A percentile compares a stretch with the other conserved stretches of the same genome.
Conservation (phyloP, 1,140 invertebrate species). For the Meteorus sp. region DNA sequence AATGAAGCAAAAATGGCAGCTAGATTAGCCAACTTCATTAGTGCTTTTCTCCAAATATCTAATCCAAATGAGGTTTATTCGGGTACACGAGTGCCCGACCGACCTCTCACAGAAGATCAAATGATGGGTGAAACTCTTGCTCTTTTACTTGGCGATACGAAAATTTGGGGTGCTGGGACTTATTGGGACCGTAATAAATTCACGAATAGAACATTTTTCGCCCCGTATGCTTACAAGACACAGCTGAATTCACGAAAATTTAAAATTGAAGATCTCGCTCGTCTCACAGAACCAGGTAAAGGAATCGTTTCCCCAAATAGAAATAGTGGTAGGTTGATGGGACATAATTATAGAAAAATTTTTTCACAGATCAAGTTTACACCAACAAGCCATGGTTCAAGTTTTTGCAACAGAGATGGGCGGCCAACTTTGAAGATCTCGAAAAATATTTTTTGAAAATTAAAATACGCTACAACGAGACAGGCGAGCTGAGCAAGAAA, state of each 20-base stretch:
- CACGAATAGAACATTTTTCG: slow-evolving; percentile 88
- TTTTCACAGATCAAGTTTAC: slow-evolving; percentile 72
- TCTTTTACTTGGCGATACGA: slow-evolving; percentile 86
- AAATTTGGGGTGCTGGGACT: slow-evolving; percentile 88
- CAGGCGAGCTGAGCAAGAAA: slow-evolving; percentile 77
- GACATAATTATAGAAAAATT: too few species aligned
- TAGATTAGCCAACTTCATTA: slow-evolving; percentile 92
- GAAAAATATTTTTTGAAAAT: slow-evolving; percentile 94
- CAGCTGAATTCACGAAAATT: slow-evolving; percentile 80
- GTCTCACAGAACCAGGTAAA: slow-evolving; percentile 74
- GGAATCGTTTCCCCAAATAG: slow-evolving; percentile 20
- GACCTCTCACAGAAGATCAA: slow-evolving; percentile 88
- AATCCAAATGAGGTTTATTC: slow-evolving; percentile 94
- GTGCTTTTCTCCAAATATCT: slow-evolving; percentile 89
- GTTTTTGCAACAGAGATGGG: slow-evolving; percentile 89
- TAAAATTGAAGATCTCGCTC: slow-evolving; percentile 84
- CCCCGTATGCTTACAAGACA: slow-evolving; percentile 91
- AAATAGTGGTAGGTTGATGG: not conserved
- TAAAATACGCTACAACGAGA: slow-evolving; percentile 85
- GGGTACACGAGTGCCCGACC: slow-evolving; percentile 85
- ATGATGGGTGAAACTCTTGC: slow-evolving; percentile 92
- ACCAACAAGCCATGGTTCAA: slow-evolving; percentile 85
- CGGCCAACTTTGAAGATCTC: slow-evolving; percentile 88
- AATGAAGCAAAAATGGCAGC: slow-evolving; percentile 95
- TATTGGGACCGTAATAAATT: slow-evolving; percentile 97